Evolutionary conservation across 1,140 invertebrate genomes (phyloP), one percentile per base, ranked within the genome.

Genomic region (fruit fly (Drosophila melanogaster)): DNA sequence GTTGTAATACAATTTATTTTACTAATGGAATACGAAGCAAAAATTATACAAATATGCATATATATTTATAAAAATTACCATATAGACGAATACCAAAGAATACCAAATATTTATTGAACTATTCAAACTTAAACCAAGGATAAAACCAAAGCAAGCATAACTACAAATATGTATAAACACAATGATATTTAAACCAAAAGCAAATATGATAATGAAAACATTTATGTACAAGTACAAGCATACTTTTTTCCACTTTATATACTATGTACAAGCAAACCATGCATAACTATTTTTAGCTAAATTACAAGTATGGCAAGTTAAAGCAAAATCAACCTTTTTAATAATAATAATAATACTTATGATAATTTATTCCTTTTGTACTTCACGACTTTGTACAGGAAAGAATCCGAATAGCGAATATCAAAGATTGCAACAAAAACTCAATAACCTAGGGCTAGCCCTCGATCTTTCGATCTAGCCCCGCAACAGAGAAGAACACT

Each of bases 1-100:
- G 79, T 89, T 87, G 76, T 87, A 89, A 87, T 89, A 83, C 76
- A 76, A 79, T 86, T 81, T 67, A 86, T 72, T 81, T 74, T 80
- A 72, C 59, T 66, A 81, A 81, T 73, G 67, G 46, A 54, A 75
- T 53, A 59, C 50, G 43, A 49, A 74, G 55, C 57, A 56, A 74
- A 61, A 70, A 60, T 56, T 58, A 76, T 58, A 76, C 51, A 44
- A 46, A 67, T 59, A 58, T 54, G 74, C 53, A 75, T 41, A 59
- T 57, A 74, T 53, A 75, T 58, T 76, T 53, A 80, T 43, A 57
- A 50, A 51, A 73, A 71, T 35, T 61, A 62, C 75, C 43, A 56
- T 60, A 66, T 41, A 65, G 50, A 65, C 35, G 47, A 77, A 70
- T 65, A 77, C 35, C 54, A 65, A 79, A 51, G 41, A 61, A 70